Evolutionary conservation across 2,113 vertebrate species (phyloP).

Genomic region (Galemys pyrenaicus): DNA sequence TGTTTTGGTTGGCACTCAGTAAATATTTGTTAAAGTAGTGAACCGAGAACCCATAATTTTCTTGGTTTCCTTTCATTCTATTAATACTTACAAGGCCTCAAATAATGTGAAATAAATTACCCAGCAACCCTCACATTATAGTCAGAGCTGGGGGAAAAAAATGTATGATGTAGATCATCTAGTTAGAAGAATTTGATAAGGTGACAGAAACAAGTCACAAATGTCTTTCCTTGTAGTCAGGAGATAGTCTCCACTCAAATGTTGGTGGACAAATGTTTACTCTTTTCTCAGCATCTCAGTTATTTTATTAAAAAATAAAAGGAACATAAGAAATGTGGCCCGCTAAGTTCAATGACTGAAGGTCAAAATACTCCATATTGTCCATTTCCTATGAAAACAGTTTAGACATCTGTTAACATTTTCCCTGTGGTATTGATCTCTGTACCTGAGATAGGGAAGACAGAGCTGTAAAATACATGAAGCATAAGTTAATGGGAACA

Average conservation of each 20-base stretch:
- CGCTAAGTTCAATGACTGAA: neutral
- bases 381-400: neutral
- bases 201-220: neutral
- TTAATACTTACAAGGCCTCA: slow-evolving; percentile 58
- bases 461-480: neutral
- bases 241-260: neutral
- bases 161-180: neutral
- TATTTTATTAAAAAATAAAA: neutral
- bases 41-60: slow-evolving; percentile 65
- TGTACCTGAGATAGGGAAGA: neutral
- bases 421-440: neutral
- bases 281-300: slow-evolving; percentile 2
- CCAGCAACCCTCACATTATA: slow-evolving; percentile 4
- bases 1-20: slow-evolving; percentile 64
- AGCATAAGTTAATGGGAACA: neutral
- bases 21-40: slow-evolving; percentile 68
- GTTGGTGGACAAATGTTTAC: neutral
- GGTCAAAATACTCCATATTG: neutral
- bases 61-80: slow-evolving; percentile 64
- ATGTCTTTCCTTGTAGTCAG: neutral
- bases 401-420: neutral
- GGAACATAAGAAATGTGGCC: neutral
- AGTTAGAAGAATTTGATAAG: slow-evolving; percentile 34
- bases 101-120: slow-evolving; percentile 65
- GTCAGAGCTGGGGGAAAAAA: neutral